These are phyloP conservation scores for Bellardia pandia DNA, from an alignment of 2,888 invertebrate genomes.

Conservation along the genomic window DNA sequence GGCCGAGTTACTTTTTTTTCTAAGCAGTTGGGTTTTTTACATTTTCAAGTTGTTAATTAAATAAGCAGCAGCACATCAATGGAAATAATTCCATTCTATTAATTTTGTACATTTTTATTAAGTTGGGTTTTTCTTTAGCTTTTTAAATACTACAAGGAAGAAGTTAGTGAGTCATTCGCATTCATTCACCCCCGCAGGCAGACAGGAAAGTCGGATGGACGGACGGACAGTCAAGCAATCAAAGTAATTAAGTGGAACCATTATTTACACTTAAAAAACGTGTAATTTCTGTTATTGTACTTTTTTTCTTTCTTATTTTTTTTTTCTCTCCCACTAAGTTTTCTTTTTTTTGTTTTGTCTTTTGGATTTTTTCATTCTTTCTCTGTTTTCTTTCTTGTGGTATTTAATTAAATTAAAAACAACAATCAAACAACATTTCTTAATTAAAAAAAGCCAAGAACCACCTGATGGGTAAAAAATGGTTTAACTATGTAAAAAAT, in stretches of 20 bases:
- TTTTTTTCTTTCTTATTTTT: background rate
- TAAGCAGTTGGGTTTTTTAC: background rate
- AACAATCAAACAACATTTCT: conserved; percentile 72
- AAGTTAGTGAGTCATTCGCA: background rate
- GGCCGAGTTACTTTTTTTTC: background rate
- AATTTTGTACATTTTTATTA: conserved; percentile 16
- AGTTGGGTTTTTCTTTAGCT: background rate
- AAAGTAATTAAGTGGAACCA: conserved; percentile 72
- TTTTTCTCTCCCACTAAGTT: background rate
- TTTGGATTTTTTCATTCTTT: conserved; percentile 4
- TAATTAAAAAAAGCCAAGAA: conserved; percentile 65
- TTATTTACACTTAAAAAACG: conserved; percentile 73
- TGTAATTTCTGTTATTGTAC: conserved; percentile 61
- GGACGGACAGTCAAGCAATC: conserved; percentile 47
- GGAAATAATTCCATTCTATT: conserved; percentile 15
- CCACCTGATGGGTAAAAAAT: conserved; percentile 72
- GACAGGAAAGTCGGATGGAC: background rate
- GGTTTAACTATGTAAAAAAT: conserved; percentile 13
- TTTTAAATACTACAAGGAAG: background rate
- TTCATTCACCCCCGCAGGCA: background rate
- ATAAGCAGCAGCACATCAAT: conserved; percentile 38
- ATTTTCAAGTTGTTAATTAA: conserved; percentile 53
- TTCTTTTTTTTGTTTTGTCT: conserved; percentile 25
- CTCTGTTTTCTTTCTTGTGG: conserved; percentile 35
- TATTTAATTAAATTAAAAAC: conserved; percentile 72